phyloP scores from a whole-genome alignment of 2,113 vertebrate species.

The Copsychus sechellarum region DNA sequence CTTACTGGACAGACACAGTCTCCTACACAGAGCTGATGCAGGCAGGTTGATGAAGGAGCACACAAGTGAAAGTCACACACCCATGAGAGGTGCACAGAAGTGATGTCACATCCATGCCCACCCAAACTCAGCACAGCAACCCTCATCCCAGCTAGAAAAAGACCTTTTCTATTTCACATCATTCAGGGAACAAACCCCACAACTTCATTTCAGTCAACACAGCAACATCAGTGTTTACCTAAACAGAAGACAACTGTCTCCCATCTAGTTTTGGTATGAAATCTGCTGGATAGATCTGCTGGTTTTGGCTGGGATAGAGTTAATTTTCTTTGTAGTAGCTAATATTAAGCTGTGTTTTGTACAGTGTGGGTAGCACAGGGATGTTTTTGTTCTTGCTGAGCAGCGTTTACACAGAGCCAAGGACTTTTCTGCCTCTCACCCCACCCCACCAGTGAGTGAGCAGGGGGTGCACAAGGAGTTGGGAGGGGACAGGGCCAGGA shows the following conservation, averaged over 20 bases:
- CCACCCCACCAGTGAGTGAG: not conserved
- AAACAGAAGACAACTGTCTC: not conserved
- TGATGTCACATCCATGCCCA: not conserved
- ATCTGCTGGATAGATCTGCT: not conserved
- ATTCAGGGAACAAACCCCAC: not conserved
- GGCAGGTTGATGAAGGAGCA: not conserved
- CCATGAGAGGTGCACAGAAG: not conserved
- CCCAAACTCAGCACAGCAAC: not conserved
- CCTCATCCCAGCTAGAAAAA: not conserved
- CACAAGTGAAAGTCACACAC: not conserved
- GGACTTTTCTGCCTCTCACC: not conserved
- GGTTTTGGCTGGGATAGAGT: not conserved
- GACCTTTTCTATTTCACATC: not conserved
- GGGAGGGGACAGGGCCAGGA: not conserved
- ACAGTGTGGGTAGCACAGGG: not conserved
- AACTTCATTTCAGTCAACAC: not conserved
- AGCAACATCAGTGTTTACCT: not conserved
- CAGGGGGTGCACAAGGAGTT: not conserved
- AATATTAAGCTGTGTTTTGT: not conserved
- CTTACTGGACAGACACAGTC: not conserved
- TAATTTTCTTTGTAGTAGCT: not conserved
- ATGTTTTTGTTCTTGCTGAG: not conserved
- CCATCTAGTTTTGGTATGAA: not conserved
- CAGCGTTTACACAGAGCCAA: not conserved
- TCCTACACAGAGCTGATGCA: fast-evolving